These are phyloP conservation scores for Rhagonycha fulva DNA, from an alignment of 2,888 invertebrate species.

Conservation along the genomic window DNA sequence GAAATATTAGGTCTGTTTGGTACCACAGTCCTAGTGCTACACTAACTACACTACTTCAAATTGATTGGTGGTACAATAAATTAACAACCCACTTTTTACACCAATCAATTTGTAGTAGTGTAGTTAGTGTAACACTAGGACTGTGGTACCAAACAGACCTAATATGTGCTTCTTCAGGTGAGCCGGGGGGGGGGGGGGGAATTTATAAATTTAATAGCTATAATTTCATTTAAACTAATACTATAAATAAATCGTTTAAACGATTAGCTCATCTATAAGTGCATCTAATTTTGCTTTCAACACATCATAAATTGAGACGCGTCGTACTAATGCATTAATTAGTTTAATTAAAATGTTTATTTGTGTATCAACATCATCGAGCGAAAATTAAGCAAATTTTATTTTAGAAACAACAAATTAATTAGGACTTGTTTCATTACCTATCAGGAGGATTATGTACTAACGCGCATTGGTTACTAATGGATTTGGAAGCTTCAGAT, in stretches of 20 bases:
- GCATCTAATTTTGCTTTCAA: neutral
- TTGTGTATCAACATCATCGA: neutral
- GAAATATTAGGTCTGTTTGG: too few species aligned
- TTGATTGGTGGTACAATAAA: too few species aligned
- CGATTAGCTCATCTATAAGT: neutral
- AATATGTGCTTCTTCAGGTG: too few species aligned
- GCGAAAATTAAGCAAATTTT: neutral
- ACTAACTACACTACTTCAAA: too few species aligned
- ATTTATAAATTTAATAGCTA: too few species aligned
- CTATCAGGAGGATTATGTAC: constrained; percentile 58
- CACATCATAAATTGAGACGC: neutral
- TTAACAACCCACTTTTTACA: too few species aligned
- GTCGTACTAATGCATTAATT: neutral
- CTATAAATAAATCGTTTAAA: neutral
- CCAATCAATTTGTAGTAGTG: too few species aligned
- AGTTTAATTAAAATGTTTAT: neutral
- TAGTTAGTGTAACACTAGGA: too few species aligned
- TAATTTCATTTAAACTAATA: neutral
- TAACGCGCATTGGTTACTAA: constrained; percentile 58
- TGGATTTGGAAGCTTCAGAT: constrained; percentile 50
- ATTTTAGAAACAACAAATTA: neutral
- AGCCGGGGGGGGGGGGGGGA: too few species aligned
- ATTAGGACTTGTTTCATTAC: constrained; percentile 35
- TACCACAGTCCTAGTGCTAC: too few species aligned
- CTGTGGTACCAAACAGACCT: too few species aligned